Evolutionary conservation across 92 coral and sea anemone genomes (phyloP), one percentile per base, ranked within the genome.

Genomic region (Palythoa grandis): DNA sequence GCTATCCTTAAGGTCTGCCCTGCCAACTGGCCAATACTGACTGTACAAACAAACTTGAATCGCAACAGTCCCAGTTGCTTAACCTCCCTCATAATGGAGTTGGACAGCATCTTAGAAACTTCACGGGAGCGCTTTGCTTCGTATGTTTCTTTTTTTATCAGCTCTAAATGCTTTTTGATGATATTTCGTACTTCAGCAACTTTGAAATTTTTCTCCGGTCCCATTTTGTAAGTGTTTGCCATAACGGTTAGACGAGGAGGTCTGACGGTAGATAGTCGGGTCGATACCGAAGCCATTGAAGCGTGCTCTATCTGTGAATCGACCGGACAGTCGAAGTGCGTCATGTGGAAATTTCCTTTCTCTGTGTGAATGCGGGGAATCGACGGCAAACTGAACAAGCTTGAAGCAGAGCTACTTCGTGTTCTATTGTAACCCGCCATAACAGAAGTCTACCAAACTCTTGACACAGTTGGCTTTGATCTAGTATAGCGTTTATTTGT

Each of bases 1-100:
- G 97, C 98, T n/a, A 97, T 92, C 47, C 95, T 85, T 10, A 93
- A 60, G 9, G 92, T 87, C 74, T 93, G 97, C 11, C 98, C 98
- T 76, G 68, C 88, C 74, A 93, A 11, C 68, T 97, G 94, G 5
- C 98, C 99, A 16, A 97, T 97, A 15, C 95, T 91, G 52, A 97
- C 98, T 2, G 98, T 79, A 71, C 98, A 97, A 11, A 97, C 97
- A 47, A 93, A 93, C 85, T 92, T 92, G 67, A 88, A 97, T 74
- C 99, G 91, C 57, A 89, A 37, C 43, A 93, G 77, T 12, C 90
- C 98, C 13, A 97, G 89, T 86, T 65, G 83, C 76, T 97, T 97
- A 48, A 97, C 76, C 11, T 95, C 95, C 22, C 88, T 91, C 90
- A 93, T 90, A 23, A 97, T 95, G 5, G 90, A 80, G 88, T 97